Conservation (phyloP, 2,113 vertebrate species). For the Brachyhypopomus occidentalis region DNA sequence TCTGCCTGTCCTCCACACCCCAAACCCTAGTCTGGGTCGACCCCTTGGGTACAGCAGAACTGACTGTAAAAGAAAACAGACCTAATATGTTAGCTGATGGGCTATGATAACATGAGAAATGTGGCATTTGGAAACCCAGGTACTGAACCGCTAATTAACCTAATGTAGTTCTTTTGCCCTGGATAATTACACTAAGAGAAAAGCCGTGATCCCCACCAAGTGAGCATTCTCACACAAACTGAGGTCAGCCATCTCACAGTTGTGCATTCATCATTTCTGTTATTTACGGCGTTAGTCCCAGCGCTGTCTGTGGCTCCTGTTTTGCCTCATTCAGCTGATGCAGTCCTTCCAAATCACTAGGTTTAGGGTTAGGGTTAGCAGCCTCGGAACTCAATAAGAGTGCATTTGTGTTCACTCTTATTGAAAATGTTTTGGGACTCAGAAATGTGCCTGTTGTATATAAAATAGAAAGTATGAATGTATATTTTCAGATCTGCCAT, state of each 20-base stretch:
- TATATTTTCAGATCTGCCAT: neutral
- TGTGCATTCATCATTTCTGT: neutral
- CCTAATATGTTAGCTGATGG: constrained; percentile 74
- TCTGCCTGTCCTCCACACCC: constrained; percentile 62
- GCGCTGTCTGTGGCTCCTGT: neutral
- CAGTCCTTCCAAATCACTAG: neutral
- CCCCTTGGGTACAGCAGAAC: constrained; percentile 54
- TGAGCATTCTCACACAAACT: neutral
- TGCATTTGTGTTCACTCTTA: neutral
- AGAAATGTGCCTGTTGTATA: neutral
- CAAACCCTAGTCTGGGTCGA: constrained; percentile 41
- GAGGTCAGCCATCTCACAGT: neutral
- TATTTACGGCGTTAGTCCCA: neutral
- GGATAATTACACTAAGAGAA: neutral
- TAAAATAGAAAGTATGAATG: neutral
- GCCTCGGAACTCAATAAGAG: too few species aligned
- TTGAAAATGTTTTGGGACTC: neutral
- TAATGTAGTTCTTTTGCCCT: constrained; percentile 60
- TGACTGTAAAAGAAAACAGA: constrained; percentile 62
- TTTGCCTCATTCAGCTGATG: neutral
- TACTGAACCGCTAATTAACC: constrained; percentile 70
- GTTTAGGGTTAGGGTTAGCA: too few species aligned
- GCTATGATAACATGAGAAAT: constrained; percentile 71
- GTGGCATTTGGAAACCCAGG: constrained; percentile 61
- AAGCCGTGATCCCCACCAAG: neutral